A percentile compares a stretch with the other conserved stretches of the same genome.
These are phyloP conservation scores for Eubasilissa splendida DNA, from an alignment of 2,888 invertebrate species.

Conservation along the genomic window DNA sequence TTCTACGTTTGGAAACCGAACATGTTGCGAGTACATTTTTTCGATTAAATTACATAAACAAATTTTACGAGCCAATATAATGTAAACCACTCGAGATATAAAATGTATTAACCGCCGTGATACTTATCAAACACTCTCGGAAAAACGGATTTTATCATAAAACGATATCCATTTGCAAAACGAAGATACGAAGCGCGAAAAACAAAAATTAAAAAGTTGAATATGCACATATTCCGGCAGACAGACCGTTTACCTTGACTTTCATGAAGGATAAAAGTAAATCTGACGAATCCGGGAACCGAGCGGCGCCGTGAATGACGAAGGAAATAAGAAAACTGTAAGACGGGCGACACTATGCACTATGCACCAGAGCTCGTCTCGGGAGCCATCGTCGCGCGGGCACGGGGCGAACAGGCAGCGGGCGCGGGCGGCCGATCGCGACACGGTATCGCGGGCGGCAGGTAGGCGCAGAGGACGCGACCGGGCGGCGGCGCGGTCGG, in stretches of 20 bases:
- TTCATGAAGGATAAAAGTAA: slow-evolving; percentile 51
- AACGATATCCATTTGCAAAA: neutral
- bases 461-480: slow-evolving; percentile 33
- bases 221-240: slow-evolving; percentile 40
- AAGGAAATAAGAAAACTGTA: slow-evolving; percentile 58
- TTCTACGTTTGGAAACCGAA: too few relatives aligned
- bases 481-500: slow-evolving; percentile 23
- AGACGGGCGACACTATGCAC: slow-evolving; percentile 57
- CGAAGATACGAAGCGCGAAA: neutral
- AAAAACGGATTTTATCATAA: slow-evolving; percentile 18
- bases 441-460: slow-evolving; percentile 43
- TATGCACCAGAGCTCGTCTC: slow-evolving; percentile 62
- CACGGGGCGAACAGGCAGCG: neutral
- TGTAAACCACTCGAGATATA: slow-evolving; percentile 20
- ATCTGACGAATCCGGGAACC: slow-evolving; percentile 35
- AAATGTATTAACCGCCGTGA: neutral
- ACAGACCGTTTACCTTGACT: slow-evolving; percentile 54
- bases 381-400: neutral
- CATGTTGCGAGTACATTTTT: neutral
- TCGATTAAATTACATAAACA: slow-evolving; percentile 28
- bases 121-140: neutral
- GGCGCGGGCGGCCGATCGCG: slow-evolving; percentile 11
- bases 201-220: slow-evolving; percentile 19
- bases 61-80: slow-evolving; percentile 3
- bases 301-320: slow-evolving; percentile 47